Conservation (phyloP, 2,797 vertebrate species). For the Sebastes goodei region DNA sequence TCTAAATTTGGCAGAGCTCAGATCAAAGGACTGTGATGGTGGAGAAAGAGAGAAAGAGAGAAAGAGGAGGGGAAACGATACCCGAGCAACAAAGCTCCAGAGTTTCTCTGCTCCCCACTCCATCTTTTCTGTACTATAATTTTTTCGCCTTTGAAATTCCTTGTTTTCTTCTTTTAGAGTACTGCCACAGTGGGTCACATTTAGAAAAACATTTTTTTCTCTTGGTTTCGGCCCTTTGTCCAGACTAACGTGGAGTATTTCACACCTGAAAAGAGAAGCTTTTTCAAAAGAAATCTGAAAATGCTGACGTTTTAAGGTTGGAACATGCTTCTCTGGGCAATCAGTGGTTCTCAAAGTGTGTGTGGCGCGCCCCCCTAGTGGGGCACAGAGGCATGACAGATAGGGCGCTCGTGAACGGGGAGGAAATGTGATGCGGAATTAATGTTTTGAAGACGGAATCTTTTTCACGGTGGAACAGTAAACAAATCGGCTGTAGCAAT, state of each 20-base stretch:
- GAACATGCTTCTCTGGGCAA: neutral
- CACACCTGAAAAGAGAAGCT: neutral
- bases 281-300: neutral
- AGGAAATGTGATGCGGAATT: too few relatives aligned
- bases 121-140: conserved; percentile 12
- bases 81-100: conserved; percentile 29
- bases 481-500: too few relatives aligned
- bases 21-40: conserved; percentile 60
- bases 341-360: too few relatives aligned
- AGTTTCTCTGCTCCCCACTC: conserved; percentile 16
- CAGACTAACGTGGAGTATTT: neutral
- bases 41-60: conserved; percentile 35
- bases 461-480: too few relatives aligned
- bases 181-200: neutral
- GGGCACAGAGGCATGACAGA: too few relatives aligned
- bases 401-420: too few relatives aligned
- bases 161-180: conserved; percentile 1
- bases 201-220: conserved; percentile 5
- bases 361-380: too few relatives aligned
- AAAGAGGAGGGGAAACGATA: conserved; percentile 23
- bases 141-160: conserved; percentile 30
- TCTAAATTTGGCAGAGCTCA: conserved; percentile 66
- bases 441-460: too few relatives aligned
- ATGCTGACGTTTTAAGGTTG: neutral
- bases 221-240: neutral